phyloP scores from a whole-genome alignment of 2,797 vertebrate genomes.

The Bovichtus variegatus region DNA sequence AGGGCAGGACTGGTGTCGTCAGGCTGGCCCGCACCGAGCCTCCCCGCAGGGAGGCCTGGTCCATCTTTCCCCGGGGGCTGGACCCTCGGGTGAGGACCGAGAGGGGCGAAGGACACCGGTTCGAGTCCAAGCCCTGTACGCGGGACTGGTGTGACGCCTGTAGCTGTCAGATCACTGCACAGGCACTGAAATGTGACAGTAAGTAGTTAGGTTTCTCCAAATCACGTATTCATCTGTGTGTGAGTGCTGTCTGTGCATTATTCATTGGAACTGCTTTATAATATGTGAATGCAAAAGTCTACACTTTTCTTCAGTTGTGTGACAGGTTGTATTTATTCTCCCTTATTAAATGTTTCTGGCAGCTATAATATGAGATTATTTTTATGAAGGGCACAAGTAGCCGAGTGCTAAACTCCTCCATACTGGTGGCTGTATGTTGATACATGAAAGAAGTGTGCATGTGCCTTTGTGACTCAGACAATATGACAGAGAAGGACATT shows the following conservation, averaged over 20 bases:
- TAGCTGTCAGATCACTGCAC: conserved; percentile 84
- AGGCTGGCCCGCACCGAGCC: conserved; percentile 83
- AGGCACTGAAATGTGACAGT: conserved; percentile 89
- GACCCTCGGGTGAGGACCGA: conserved; percentile 87
- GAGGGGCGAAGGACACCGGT: conserved; percentile 89
- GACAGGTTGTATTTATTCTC: neutral
- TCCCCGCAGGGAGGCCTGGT: conserved; percentile 90
- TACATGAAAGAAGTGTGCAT: conserved; percentile 12
- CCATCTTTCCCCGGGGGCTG: conserved; percentile 87
- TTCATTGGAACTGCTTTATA: neutral
- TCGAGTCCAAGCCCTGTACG: conserved; percentile 76
- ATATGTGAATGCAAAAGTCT: neutral
- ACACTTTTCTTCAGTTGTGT: neutral
- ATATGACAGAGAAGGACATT: conserved; percentile 41
- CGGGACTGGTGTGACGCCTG: conserved; percentile 93
- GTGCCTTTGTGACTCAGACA: conserved; percentile 30
- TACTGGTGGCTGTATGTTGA: conserved; percentile 18
- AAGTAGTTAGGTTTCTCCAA: conserved; percentile 70
- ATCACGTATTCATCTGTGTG: neutral
- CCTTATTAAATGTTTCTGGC: neutral
- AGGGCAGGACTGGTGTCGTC: conserved; percentile 84
- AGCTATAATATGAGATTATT: neutral
- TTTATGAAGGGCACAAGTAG: conserved; percentile 16
- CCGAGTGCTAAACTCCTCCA: conserved; percentile 1
- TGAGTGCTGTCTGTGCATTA: neutral